phyloP scores from a whole-genome alignment of 2,888 invertebrate species.

The Ophion ellenae region DNA sequence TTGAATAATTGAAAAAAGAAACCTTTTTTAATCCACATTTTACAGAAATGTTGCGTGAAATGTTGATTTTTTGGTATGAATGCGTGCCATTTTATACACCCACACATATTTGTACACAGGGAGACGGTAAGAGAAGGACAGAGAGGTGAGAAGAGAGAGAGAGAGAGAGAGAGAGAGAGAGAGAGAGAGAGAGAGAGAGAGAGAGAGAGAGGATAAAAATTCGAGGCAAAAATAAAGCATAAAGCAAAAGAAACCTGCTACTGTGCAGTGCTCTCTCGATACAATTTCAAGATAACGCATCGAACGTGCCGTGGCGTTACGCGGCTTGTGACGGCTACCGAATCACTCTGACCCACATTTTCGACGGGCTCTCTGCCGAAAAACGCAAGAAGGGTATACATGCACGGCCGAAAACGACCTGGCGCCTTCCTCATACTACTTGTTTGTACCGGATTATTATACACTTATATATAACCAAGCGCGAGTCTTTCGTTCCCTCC shows the following conservation, averaged over 20 bases:
- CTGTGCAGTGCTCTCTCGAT: slow-evolving; percentile 65
- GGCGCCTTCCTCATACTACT: slow-evolving; percentile 64
- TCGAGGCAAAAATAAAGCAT: slow-evolving; percentile 39
- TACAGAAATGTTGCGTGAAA: too few species aligned
- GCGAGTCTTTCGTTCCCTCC: slow-evolving; percentile 23
- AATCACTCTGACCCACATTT: slow-evolving; percentile 80
- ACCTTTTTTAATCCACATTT: too few species aligned
- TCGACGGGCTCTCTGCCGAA: slow-evolving; percentile 48
- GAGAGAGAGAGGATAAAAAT: slow-evolving; percentile 67
- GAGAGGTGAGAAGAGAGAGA: neutral
- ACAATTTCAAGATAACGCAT: slow-evolving; percentile 71
- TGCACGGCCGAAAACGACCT: slow-evolving; percentile 47
- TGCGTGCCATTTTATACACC: too few species aligned
- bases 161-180: slow-evolving; percentile 45
- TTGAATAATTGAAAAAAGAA: too few species aligned
- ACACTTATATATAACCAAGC: slow-evolving; percentile 11
- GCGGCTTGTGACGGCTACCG: slow-evolving; percentile 77
- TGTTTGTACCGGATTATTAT: slow-evolving; percentile 48
- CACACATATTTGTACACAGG: too few species aligned
- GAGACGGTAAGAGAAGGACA: too few species aligned
- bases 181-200: slow-evolving; percentile 66
- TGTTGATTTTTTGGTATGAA: too few species aligned
- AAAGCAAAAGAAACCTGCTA: slow-evolving; percentile 40
- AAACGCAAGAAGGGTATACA: slow-evolving; percentile 47
- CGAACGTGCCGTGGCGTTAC: slow-evolving; percentile 71